These are phyloP conservation scores for Sinopyrophorus schimmeli DNA, from an alignment of 2,888 invertebrate species.

Conservation along the genomic window DNA sequence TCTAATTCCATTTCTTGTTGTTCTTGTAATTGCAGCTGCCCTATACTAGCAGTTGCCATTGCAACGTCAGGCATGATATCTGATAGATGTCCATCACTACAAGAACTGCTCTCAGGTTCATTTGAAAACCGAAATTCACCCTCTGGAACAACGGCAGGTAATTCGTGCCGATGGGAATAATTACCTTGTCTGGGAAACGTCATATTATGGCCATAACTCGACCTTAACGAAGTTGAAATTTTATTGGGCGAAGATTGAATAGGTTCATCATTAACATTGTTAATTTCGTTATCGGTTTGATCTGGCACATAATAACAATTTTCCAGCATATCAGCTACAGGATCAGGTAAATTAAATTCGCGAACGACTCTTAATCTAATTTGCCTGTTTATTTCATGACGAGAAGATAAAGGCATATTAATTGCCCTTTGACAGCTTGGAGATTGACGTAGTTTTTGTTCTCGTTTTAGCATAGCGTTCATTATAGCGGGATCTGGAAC, in stretches of 20 bases:
- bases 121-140: slow-evolving; percentile 57
- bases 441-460: slow-evolving; percentile 78
- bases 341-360: slow-evolving; percentile 92
- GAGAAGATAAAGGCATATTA: slow-evolving; percentile 73
- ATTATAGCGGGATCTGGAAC: slow-evolving; percentile 78
- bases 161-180: slow-evolving; percentile 59
- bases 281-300: slow-evolving; percentile 48
- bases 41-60: slow-evolving; percentile 81
- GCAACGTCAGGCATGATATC: slow-evolving; percentile 92
- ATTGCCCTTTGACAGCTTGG: slow-evolving; percentile 81
- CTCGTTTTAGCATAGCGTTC: slow-evolving; percentile 81
- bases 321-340: slow-evolving; percentile 77
- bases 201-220: slow-evolving; percentile 62
- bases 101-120: slow-evolving; percentile 61
- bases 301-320: slow-evolving; percentile 53
- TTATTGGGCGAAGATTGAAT: slow-evolving; percentile 55
- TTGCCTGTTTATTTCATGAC: slow-evolving; percentile 75
- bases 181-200: slow-evolving; percentile 62
- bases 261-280: slow-evolving; percentile 42
- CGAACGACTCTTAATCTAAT: slow-evolving; percentile 88
- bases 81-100: slow-evolving; percentile 71
- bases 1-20: slow-evolving; percentile 74
- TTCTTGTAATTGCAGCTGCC: slow-evolving; percentile 66
- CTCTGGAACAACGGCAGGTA: slow-evolving; percentile 68
- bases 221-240: slow-evolving; percentile 44